phyloP scores from a whole-genome alignment of 2,888 invertebrate species.

The Bellardia bayeri region DNA sequence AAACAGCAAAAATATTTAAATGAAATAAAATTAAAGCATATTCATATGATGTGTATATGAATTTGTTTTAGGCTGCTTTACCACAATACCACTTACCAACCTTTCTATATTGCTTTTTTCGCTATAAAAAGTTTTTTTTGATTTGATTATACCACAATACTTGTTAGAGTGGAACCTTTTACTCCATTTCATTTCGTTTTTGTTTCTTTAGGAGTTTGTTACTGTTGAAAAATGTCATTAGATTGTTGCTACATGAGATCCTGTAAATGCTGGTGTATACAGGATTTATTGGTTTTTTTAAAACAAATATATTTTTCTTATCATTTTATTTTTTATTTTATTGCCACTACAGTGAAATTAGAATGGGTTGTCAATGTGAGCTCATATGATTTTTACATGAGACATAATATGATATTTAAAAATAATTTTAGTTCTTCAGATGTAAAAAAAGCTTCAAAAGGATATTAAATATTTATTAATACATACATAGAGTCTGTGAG shows the following conservation, averaged over 20 bases:
- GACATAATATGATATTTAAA: too few relatives aligned
- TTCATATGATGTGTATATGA: background rate
- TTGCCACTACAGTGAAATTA: slow-evolving; percentile 20
- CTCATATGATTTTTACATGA: too few relatives aligned
- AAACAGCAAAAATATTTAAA: background rate
- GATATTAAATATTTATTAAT: too few relatives aligned
- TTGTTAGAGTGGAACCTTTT: background rate
- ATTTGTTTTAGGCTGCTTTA: background rate
- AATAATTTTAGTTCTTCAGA: too few relatives aligned
- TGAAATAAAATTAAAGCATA: background rate
- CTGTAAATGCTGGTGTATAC: background rate
- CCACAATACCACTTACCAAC: background rate
- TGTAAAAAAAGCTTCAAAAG: too few relatives aligned
- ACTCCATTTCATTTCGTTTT: background rate
- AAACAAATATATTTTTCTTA: slow-evolving; percentile 10
- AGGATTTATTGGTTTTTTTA: slow-evolving; percentile 22
- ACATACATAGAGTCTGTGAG: too few relatives aligned
- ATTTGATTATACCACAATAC: background rate
- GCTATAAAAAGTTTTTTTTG: background rate
- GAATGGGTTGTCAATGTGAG: background rate
- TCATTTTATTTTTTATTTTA: slow-evolving; percentile 2
- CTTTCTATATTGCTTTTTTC: background rate
- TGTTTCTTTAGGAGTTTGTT: background rate
- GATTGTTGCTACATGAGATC: background rate
- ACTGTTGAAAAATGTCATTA: slow-evolving; percentile 1